Evolutionary conservation across 2,113 vertebrate genomes (phyloP), one percentile per base, ranked within the genome.

Genomic region (Geococcyx californianus): DNA sequence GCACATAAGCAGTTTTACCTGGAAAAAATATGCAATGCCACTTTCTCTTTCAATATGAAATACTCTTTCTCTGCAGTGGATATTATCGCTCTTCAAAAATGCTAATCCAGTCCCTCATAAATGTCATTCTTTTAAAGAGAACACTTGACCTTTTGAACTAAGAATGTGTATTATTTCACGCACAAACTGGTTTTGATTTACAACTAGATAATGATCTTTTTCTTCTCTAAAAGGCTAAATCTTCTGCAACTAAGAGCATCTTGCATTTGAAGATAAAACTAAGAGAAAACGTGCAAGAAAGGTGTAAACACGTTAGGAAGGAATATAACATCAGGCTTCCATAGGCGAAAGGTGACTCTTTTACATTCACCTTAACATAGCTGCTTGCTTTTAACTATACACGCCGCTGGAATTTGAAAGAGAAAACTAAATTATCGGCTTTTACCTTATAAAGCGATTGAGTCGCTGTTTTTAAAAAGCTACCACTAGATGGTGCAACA

Each of bases 231-330:
- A 97, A 96, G 93, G 93, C 29, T 98, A 98, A 70, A 16, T 97
- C 67, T 97, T 95, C 7, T 98, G 98, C n/a, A 98, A 98, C 91
- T 84, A 94, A 97, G 23, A 98, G 84, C 76, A 97, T 93, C 56
- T 80, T 98, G 9, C 68, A 90, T 98, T 97, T 90, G 97, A 74
- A 98, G 69, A 97, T 97, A 38, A 97, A 90, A 58, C 97, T 95
- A 98, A 83, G 98, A 98, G 63, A 96, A 97, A 9, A 97, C 93
- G 98, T 98, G 68, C 44, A 84, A 69, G 34, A 80, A 86, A 85
- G 33, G 45, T 7, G 36, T 40, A 59, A 87, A 49, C 5, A 20
- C 9, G 6, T 44, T 88, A 70, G 79, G 33, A 17, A 90, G 19
- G 20, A 79, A 73, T 47, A 64, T 12, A 60, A 60, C n/a, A 66